A percentile compares a stretch with the other conserved stretches of the same genome.
Conservation (phyloP, 2,888 invertebrate genomes). For the Heteropelma amictum region DNA sequence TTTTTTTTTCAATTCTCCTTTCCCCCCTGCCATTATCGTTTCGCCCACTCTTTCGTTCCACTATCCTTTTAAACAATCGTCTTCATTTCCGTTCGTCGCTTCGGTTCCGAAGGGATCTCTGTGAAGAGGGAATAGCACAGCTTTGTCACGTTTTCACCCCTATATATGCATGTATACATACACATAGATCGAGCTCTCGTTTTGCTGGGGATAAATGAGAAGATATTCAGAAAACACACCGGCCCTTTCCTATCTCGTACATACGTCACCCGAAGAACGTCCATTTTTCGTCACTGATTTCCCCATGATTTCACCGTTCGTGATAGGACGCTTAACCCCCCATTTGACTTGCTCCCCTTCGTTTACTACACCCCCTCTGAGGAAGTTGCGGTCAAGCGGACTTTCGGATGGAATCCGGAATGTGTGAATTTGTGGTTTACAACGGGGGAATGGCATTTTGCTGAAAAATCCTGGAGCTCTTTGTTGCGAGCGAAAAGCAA, state of each 20-base stretch:
- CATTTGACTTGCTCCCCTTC: no score
- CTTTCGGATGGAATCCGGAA: no score
- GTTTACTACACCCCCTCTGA: no score
- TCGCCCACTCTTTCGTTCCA: slow-evolving; percentile 46
- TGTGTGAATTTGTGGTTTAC: no score
- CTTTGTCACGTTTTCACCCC: slow-evolving; percentile 22
- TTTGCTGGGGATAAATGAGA: slow-evolving; percentile 39
- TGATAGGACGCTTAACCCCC: no score
- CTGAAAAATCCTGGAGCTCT: no score
- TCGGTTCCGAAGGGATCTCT: slow-evolving; percentile 42
- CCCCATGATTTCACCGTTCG: not conserved
- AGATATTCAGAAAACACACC: slow-evolving; percentile 11
- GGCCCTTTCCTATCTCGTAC: not conserved
- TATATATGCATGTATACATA: not conserved
- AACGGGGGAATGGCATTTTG: no score
- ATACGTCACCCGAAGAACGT: not conserved
- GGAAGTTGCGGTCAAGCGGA: no score
- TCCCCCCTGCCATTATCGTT: slow-evolving; percentile 49
- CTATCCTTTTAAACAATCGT: slow-evolving; percentile 55
- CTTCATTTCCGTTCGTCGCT: slow-evolving; percentile 57
- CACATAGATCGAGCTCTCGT: not conserved
- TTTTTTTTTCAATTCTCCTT: not conserved
- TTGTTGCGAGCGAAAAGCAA: no score
- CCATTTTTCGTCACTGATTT: not conserved
- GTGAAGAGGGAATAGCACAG: slow-evolving; percentile 28